Conservation (phyloP, 2,888 invertebrate species). For the Dryococelus australis region DNA sequence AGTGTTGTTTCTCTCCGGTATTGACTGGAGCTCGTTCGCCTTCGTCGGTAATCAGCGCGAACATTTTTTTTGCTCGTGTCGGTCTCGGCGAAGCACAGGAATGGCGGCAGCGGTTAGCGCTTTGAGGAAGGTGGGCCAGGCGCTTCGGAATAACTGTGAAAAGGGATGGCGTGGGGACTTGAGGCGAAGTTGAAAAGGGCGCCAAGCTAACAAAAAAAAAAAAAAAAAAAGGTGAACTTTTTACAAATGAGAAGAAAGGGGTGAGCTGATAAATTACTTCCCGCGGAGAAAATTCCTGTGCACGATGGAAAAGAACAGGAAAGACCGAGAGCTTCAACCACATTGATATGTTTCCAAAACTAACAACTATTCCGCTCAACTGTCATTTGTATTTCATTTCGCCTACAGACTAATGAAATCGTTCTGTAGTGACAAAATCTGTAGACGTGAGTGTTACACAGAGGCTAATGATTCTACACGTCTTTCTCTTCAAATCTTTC, state of each 20-base stretch:
- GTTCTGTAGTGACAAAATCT: too few relatives aligned
- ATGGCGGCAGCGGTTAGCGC: neutral
- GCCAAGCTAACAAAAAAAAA: neutral
- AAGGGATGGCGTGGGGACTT: neutral
- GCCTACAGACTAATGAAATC: too few relatives aligned
- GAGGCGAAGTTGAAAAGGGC: neutral
- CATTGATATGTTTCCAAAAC: too few relatives aligned
- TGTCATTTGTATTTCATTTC: too few relatives aligned
- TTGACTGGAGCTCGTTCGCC: neutral
- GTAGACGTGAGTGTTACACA: too few relatives aligned
- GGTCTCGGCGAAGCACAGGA: neutral
- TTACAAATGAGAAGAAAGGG: neutral
- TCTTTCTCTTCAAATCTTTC: too few relatives aligned
- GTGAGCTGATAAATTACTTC: neutral
- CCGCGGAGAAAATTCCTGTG: neutral
- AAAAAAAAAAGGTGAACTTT: neutral
- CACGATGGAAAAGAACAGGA: neutral
- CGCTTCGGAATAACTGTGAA: neutral
- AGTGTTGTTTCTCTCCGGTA: neutral
- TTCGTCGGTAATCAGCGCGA: neutral
- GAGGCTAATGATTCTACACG: too few relatives aligned
- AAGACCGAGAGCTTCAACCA: too few relatives aligned
- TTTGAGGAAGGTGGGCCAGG: neutral
- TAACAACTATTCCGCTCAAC: too few relatives aligned
- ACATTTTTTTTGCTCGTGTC: neutral